These are phyloP conservation scores for Nebria brevicollis DNA, from an alignment of 2,888 invertebrate genomes.

Conservation along the genomic window DNA sequence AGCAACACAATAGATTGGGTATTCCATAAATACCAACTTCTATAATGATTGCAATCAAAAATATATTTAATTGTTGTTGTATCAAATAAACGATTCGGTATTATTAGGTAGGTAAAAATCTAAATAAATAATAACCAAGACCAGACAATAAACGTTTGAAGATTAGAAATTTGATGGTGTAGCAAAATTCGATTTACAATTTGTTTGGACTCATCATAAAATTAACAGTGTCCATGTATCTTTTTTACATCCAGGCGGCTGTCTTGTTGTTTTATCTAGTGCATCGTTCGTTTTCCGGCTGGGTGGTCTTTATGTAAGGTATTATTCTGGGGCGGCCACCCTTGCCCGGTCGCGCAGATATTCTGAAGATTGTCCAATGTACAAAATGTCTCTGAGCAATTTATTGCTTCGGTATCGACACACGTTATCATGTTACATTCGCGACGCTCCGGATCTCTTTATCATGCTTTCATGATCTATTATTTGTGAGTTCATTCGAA, in stretches of 20 bases:
- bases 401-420: slow-evolving; percentile 47
- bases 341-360: slow-evolving; percentile 32
- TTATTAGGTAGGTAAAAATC: background rate
- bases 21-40: too few relatives aligned
- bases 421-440: slow-evolving; percentile 45
- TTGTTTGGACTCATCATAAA: slow-evolving; percentile 18
- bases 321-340: slow-evolving; percentile 37
- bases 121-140: background rate
- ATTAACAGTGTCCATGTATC: slow-evolving; percentile 26
- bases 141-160: background rate
- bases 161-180: background rate
- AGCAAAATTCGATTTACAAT: background rate
- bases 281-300: slow-evolving; percentile 23
- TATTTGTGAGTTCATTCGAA: slow-evolving; percentile 43
- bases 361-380: slow-evolving; percentile 39
- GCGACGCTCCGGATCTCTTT: slow-evolving; percentile 32
- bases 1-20: too few relatives aligned
- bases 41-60: too few relatives aligned
- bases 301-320: slow-evolving; percentile 25
- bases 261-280: slow-evolving; percentile 22
- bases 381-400: slow-evolving; percentile 46
- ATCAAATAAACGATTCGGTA: too few relatives aligned
- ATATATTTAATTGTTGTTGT: too few relatives aligned
- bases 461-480: slow-evolving; percentile 44
- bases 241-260: slow-evolving; percentile 9